These are phyloP conservation scores for Pipra filicauda DNA, from an alignment of 2,113 vertebrate genomes.

Conservation along the genomic window DNA sequence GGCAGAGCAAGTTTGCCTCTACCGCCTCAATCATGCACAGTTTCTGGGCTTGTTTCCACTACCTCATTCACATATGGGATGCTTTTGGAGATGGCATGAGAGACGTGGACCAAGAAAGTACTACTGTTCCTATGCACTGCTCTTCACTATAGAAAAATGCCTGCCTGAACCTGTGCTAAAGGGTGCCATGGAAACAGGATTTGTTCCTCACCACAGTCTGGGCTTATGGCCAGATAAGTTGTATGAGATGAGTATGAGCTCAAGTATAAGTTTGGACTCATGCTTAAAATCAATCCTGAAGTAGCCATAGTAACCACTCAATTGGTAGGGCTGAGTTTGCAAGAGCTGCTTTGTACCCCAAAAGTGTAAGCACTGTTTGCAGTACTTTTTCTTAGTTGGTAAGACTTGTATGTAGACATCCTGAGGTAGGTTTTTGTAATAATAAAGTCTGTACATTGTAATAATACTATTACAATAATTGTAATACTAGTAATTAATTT, in stretches of 20 bases:
- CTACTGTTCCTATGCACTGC: not conserved
- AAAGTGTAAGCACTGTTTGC: not conserved
- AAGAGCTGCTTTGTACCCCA: not conserved
- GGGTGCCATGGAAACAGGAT: not conserved
- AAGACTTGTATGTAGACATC: not conserved
- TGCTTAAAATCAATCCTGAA: not conserved
- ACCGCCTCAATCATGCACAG: fast-evolving
- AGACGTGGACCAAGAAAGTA: not conserved
- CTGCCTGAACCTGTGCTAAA: not conserved
- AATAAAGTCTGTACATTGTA: not conserved
- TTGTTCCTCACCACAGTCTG: not conserved
- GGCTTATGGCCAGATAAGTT: not conserved
- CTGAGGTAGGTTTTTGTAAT: not conserved
- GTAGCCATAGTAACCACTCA: not conserved
- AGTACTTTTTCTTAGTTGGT: not conserved
- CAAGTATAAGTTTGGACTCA: not conserved
- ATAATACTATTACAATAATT: not conserved
- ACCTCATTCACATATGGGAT: fast-evolving
- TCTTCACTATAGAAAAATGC: not conserved
- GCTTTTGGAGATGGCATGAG: not conserved
- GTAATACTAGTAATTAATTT: not conserved
- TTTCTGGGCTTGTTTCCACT: not conserved
- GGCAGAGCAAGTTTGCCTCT: not conserved
- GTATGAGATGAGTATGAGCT: not conserved
- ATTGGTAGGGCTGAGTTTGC: not conserved